A percentile compares a stretch with the other conserved stretches of the same genome.
Evolutionary conservation across 2,797 vertebrate genomes (phyloP).

Genomic region (Denticeps clupeoides): DNA sequence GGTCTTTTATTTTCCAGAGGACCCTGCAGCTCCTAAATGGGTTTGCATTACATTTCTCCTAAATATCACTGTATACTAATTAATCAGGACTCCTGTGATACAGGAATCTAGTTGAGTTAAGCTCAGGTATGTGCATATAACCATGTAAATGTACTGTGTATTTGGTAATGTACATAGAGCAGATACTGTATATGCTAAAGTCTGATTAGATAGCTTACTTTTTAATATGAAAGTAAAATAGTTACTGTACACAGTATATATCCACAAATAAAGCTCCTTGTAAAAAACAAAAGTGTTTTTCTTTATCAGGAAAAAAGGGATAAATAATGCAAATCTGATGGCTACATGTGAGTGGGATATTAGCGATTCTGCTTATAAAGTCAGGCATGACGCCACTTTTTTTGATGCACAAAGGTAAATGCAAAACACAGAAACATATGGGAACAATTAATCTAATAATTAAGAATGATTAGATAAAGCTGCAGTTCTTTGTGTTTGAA

Average conservation of each 20-base stretch:
- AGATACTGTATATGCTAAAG: conserved; percentile 47
- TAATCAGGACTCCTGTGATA: conserved; percentile 50
- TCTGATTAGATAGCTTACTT: conserved; percentile 54
- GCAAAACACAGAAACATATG: no score
- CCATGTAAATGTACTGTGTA: conserved; percentile 61
- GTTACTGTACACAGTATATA: conserved; percentile 41
- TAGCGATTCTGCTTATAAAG: no score
- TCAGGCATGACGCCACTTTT: no score
- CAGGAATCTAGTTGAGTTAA: conserved; percentile 62
- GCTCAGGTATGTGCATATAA: conserved; percentile 86
- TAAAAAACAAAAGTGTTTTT: conserved; percentile 40
- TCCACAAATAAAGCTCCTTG: conserved; percentile 54
- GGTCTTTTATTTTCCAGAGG: not conserved
- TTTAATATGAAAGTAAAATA: conserved; percentile 59
- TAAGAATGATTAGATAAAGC: no score
- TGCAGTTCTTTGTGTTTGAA: no score
- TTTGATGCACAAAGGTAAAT: no score
- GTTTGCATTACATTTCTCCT: conserved; percentile 33
- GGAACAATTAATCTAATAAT: no score
- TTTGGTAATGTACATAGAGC: conserved; percentile 55
- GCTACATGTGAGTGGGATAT: not conserved
- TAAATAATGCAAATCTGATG: conserved; percentile 19
- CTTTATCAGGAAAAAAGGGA: conserved; percentile 36
- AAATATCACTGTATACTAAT: conserved; percentile 43
- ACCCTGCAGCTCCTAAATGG: not conserved